Evolutionary conservation across 2,888 invertebrate species (phyloP).

Genomic region (Eudasyphora cyanicolor): DNA sequence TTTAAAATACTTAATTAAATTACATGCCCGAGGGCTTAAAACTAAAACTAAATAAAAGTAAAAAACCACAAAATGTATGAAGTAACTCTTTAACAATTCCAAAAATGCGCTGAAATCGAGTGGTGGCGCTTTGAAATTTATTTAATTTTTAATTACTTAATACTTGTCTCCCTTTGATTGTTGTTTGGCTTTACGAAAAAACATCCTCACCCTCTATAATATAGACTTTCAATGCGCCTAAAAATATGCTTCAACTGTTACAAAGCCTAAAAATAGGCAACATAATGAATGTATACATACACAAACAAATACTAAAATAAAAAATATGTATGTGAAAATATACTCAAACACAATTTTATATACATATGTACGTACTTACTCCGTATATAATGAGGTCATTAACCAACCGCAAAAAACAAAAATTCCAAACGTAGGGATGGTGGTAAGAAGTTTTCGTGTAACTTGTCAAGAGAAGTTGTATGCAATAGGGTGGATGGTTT

Average conservation of each 20-base stretch:
- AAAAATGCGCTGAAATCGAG: not conserved
- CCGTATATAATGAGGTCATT: constrained; percentile 3
- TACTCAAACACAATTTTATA: no score
- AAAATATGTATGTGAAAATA: not conserved
- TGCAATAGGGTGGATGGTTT: not conserved
- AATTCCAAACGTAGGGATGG: not conserved
- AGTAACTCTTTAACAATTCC: not conserved
- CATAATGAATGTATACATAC: not conserved
- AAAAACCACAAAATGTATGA: not conserved
- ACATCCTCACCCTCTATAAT: not conserved
- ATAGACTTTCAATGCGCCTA: no score
- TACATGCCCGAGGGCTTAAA: not conserved
- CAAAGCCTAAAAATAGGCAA: constrained; percentile 8
- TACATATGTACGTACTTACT: not conserved
- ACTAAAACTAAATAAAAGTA: not conserved
- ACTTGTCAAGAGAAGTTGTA: not conserved
- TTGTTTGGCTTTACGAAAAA: not conserved
- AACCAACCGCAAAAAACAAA: not conserved
- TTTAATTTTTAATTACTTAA: constrained; percentile 12
- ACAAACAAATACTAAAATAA: not conserved
- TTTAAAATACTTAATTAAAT: not conserved
- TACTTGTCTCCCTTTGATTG: not conserved
- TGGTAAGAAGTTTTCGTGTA: not conserved
- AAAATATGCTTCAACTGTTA: constrained; percentile 12
- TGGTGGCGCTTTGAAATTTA: not conserved